Evolutionary conservation across 2,888 invertebrate genomes (phyloP).

Genomic region (Patella pellucida): DNA sequence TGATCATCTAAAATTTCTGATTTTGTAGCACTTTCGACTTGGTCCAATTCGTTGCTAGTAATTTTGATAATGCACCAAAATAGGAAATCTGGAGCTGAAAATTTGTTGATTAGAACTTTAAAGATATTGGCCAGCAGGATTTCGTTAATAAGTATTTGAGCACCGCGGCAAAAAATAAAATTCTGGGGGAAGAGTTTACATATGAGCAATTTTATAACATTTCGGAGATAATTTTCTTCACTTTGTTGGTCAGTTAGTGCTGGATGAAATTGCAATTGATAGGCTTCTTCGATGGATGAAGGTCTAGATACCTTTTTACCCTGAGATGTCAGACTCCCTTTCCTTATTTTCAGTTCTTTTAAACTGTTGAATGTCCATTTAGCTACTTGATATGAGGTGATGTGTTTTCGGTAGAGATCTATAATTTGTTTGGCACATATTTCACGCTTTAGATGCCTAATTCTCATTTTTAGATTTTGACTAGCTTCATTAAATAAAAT

Average conservation of each 20-base stretch:
- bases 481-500: conserved; percentile 38
- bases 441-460: conserved; percentile 16
- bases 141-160: conserved; percentile 37
- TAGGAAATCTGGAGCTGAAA: conserved; percentile 53
- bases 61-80: conserved; percentile 52
- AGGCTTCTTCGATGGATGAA: conserved; percentile 36
- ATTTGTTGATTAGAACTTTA: conserved; percentile 43
- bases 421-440: conserved; percentile 17
- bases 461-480: conserved; percentile 32
- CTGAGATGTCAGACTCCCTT: conserved; percentile 1
- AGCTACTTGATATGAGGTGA: conserved; percentile 22
- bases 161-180: conserved; percentile 31
- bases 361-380: conserved; percentile 19
- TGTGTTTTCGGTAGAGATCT: conserved; percentile 21
- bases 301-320: conserved; percentile 14
- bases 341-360: conserved; percentile 24
- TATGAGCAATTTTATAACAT: conserved; percentile 33
- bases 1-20: too few species aligned
- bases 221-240: conserved; percentile 37
- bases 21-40: conserved; percentile 13
- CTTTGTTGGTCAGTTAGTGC: conserved; percentile 31
- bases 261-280: conserved; percentile 35
- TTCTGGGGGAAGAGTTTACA: conserved; percentile 35
- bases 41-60: conserved; percentile 23
- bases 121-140: conserved; percentile 53